These are phyloP conservation scores for Euclidia mi DNA, from an alignment of 2,888 invertebrate species.

Conservation along the genomic window DNA sequence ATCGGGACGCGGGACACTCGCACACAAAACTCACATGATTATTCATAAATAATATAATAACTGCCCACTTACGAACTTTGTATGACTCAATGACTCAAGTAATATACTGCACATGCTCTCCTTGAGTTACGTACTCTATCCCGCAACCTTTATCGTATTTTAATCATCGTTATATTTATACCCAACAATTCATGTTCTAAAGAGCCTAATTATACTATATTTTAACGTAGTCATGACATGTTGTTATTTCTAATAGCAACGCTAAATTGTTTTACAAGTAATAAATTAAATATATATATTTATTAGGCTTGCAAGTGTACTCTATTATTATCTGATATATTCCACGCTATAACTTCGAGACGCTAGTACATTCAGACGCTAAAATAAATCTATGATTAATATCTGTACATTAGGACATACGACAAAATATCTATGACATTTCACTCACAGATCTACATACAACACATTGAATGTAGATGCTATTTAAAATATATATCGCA, in stretches of 20 bases:
- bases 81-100: too few relatives aligned
- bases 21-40: conserved; percentile 44
- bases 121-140: too few relatives aligned
- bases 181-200: too few relatives aligned
- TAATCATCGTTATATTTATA: too few relatives aligned
- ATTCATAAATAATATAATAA: conserved; percentile 22
- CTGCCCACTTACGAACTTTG: neutral
- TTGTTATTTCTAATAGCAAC: neutral
- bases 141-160: too few relatives aligned
- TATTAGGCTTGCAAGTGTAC: neutral
- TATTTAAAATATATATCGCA: conserved; percentile 32
- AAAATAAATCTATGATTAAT: conserved; percentile 76
- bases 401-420: conserved; percentile 54
- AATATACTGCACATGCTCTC: too few relatives aligned
- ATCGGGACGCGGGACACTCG: conserved; percentile 66
- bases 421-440: conserved; percentile 75
- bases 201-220: too few relatives aligned
- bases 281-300: neutral
- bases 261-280: neutral
- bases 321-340: conserved; percentile 2
- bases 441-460: conserved; percentile 53
- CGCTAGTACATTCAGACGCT: conserved; percentile 47
- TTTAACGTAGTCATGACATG: neutral
- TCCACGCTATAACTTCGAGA: conserved; percentile 23
- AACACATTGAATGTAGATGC: conserved; percentile 43